Percentiles rank a stretch among this genome's conserved stretches.
Conservation (phyloP, 2,113 vertebrate species). For the Petroica traversi region DNA sequence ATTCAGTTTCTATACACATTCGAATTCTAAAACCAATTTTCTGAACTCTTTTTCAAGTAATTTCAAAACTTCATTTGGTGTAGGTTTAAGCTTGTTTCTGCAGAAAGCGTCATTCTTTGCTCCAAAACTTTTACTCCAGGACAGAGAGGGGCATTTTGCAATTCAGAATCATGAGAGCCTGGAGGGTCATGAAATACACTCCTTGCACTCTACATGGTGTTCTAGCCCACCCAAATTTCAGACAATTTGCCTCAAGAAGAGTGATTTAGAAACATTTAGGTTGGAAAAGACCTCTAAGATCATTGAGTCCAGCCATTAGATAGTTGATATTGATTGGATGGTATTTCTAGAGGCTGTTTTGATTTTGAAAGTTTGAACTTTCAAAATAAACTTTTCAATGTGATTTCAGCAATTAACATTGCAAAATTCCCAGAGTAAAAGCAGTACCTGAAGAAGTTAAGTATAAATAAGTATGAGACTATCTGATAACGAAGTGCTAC, state of each 20-base stretch:
- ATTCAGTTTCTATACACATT: neutral
- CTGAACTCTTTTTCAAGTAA: neutral
- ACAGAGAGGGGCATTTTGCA: neutral
- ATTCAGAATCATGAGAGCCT: neutral
- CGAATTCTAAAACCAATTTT: neutral
- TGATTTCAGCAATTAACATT: neutral
- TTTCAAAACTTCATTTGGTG: fast-evolving
- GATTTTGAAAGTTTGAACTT: neutral
- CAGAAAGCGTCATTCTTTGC: neutral
- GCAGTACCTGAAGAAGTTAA: neutral
- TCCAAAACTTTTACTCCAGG: neutral
- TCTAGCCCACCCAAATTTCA: neutral
- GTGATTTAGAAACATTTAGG: neutral
- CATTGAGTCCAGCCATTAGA: neutral
- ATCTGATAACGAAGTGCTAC: neutral
- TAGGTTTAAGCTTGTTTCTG: neutral
- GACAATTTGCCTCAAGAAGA: neutral
- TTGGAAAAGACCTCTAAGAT: neutral
- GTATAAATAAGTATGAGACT: neutral
- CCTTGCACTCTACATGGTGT: neutral
- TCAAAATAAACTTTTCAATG: neutral
- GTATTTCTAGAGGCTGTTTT: neutral
- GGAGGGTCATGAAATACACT: neutral
- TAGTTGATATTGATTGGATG: neutral
- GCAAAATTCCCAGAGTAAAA: neutral